A percentile compares a stretch with the other conserved stretches of the same genome.
Conservation (phyloP, 2,888 invertebrate genomes). For the Spialia ferax region DNA sequence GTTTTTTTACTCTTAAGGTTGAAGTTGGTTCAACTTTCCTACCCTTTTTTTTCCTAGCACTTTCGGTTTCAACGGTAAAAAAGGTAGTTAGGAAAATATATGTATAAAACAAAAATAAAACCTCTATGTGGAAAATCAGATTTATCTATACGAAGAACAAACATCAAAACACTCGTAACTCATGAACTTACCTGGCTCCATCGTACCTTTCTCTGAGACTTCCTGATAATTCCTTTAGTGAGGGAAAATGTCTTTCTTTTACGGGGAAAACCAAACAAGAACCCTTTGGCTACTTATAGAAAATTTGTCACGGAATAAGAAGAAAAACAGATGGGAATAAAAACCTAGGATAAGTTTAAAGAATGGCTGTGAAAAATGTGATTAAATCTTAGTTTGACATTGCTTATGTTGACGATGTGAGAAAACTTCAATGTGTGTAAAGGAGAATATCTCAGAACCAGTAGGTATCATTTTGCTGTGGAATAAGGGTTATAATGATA, state of each 20-base stretch:
- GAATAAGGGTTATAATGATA: too few species aligned
- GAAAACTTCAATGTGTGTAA: too few species aligned
- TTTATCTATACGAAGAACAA: neutral
- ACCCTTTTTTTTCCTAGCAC: too few species aligned
- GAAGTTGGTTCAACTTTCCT: too few species aligned
- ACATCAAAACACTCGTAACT: slow-evolving; percentile 1
- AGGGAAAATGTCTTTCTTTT: slow-evolving; percentile 23
- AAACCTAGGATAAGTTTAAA: too few species aligned
- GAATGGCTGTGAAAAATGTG: too few species aligned
- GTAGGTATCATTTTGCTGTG: too few species aligned
- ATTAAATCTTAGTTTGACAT: too few species aligned
- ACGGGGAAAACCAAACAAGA: slow-evolving; percentile 13
- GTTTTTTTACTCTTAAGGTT: too few species aligned
- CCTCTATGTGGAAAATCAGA: neutral
- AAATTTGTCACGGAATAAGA: neutral
- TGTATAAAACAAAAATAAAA: neutral
- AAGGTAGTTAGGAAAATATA: too few species aligned
- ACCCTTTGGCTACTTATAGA: slow-evolving; percentile 11
- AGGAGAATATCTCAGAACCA: too few species aligned
- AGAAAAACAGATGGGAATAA: neutral
- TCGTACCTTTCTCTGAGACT: neutral
- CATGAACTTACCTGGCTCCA: neutral
- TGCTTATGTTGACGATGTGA: too few species aligned
- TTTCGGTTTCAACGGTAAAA: neutral
- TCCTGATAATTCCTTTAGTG: slow-evolving; percentile 15